Base-by-base conservation (phyloP, 2,888 invertebrate genomes). In the Eupithecia subfuscata region DNA sequence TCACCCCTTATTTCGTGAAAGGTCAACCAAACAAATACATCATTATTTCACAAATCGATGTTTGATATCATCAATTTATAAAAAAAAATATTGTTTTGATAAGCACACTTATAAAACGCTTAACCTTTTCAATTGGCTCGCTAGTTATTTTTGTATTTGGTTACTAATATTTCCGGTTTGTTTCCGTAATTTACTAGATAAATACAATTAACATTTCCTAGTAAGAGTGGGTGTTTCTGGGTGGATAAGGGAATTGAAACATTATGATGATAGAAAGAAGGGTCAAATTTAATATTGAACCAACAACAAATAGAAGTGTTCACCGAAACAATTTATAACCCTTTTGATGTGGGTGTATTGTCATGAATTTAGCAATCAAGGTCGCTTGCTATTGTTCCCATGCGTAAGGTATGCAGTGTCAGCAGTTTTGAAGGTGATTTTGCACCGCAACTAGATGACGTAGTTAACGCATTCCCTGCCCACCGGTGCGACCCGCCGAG, bases 81-180 rank as follows among this genome's bases (percentile, higher is more conserved):
- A 30, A 30, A 30, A 30, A 30, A 30, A 30, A 34, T 34, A 34
- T 34, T 5, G 34, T 34, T 34, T 30, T 12, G 1, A 30, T 30
- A 5, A 64, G 34, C 8, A 18, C 64, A 34, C 18, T 64, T 34
- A 64, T 16, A 64, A 64, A 64, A 64, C 64, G 64, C 2, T 64
- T 64, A 64, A 64, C 64, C 18, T 64, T 64, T 64, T 64, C 34
- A 64, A 64, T 14, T 18, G 8, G 18, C 48, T 48, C 18, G 8
- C 64, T 30, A 34, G 34, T 64, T 18, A 64, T 34, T 64, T 64
- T 64, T 64, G 18, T 64, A 64, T 64, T 25, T 5, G 63, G 63
- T 16, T 30, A 34, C 25, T 34, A 30, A 63, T 4, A 63, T 30
- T 34, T 64, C 34, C 2, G 64, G 8, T 64, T 64, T 30, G 30